Evolutionary conservation across 2,888 invertebrate genomes (phyloP), one percentile per base, ranked within the genome.

Genomic region (Diachrysia chrysitis): DNA sequence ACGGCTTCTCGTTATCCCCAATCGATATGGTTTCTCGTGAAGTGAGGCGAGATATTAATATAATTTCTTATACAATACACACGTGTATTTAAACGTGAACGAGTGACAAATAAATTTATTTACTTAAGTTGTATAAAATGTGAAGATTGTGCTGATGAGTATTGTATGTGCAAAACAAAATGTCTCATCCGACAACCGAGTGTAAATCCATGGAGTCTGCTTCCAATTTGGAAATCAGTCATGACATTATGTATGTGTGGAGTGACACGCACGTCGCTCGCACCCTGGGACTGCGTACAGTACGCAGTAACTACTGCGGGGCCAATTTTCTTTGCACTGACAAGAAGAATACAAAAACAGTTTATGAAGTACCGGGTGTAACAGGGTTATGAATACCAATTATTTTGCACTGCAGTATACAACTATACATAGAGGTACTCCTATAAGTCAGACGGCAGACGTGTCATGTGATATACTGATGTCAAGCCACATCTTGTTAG

Each of bases 1-100:
- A 71, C 12, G 76, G 71, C 71, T 76, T 76, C 66, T 63, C 46
- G 61, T 71, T 65, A 76, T 74, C 60, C 62, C 17, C 66, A 63
- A 56, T 71, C 53, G 61, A 54, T 78, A 79, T 21, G 54, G 79
- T 71, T 73, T 67, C 67, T 56, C 4, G 37, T 58, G 48, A 73
- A 74, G 71, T 64, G 51, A 62, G 32, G 53, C 55, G 32, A 61
- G 56, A 73, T 59, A 69, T 57, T 64, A 64, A 62, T 19, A 1
- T 57, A 23, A n/a, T 55, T 56, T 42, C 42, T 59, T 25, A 62
- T 16, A 60, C 32, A 42, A 51, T 42, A 42, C n/a, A 42, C 59
- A 59, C 21, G n/a, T n/a, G n/a, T 42, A 6, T n/a, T 16, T n/a
- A n/a, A 42, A 42, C 42, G 42, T 3, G 42, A 4, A 42, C 5